These are phyloP conservation scores for Halcyon badia DNA, from an alignment of 2,797 vertebrate species.

Conservation along the genomic window DNA sequence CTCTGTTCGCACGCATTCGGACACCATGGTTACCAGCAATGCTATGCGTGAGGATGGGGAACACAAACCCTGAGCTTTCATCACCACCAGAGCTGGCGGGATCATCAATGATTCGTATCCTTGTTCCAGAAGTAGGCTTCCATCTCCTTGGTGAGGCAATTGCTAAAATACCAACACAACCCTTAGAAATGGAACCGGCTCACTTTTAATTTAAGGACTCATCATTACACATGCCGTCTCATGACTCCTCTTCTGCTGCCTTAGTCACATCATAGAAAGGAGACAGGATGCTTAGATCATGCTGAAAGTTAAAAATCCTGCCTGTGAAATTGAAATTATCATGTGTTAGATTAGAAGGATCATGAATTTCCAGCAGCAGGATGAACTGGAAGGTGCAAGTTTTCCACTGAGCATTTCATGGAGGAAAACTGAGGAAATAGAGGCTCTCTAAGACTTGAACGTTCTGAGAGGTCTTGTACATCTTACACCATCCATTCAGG, in stretches of 20 bases:
- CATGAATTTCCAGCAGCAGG: not conserved
- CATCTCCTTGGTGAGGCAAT: not conserved
- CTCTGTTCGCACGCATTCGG: rapidly evolving
- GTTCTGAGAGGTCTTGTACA: not conserved
- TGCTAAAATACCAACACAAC: not conserved
- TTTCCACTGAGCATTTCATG: not conserved
- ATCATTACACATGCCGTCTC: rapidly evolving
- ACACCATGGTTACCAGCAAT: slow-evolving; percentile 28
- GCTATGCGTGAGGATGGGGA: not conserved
- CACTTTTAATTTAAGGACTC: not conserved
- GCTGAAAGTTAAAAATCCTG: not conserved
- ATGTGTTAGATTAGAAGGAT: not conserved
- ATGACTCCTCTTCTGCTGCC: not conserved
- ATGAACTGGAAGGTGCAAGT: not conserved
- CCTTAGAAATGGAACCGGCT: not conserved
- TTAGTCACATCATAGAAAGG: not conserved
- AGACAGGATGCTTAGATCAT: not conserved
- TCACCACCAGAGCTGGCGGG: not conserved
- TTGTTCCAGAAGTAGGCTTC: not conserved
- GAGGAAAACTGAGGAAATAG: not conserved
- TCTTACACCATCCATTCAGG: not conserved
- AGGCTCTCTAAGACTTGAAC: not conserved
- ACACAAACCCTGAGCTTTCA: not conserved
- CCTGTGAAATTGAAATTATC: not conserved
- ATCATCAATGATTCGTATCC: not conserved